Conservation (phyloP, 2,797 vertebrate genomes). For the Hyperoplus immaculatus region DNA sequence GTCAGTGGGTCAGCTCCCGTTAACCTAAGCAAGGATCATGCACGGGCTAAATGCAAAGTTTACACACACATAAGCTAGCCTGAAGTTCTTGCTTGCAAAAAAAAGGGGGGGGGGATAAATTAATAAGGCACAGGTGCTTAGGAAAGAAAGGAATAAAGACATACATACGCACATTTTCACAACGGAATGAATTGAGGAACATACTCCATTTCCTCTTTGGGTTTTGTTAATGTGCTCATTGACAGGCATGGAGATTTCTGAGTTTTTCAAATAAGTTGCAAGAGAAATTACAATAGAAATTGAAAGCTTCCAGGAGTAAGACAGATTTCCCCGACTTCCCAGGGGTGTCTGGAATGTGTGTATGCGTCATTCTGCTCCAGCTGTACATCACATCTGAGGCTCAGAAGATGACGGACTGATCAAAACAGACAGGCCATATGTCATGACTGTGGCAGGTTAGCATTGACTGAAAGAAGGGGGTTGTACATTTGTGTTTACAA, state of each 20-base stretch:
- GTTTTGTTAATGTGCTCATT: conserved; percentile 12
- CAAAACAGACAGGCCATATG: conserved; percentile 67
- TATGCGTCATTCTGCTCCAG: conserved; percentile 53
- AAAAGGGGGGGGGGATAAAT: conserved; percentile 12
- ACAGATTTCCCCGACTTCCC: conserved; percentile 52
- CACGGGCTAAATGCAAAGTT: neutral
- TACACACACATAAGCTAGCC: conserved; percentile 7
- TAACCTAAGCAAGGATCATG: conserved; percentile 15
- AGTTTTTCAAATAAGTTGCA: conserved; percentile 25
- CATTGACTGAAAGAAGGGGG: conserved; percentile 12
- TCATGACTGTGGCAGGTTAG: conserved; percentile 43
- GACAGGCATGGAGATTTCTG: conserved; percentile 29
- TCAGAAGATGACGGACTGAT: conserved; percentile 57
- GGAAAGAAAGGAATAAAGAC: conserved; percentile 14
- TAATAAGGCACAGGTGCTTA: neutral
- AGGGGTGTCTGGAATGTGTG: conserved; percentile 56
- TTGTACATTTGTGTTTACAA: conserved; percentile 12
- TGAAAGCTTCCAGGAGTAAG: conserved; percentile 45
- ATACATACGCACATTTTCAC: conserved; percentile 9
- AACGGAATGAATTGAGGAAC: conserved; percentile 6
- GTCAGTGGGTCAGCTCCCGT: conserved; percentile 5
- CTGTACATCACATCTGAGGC: conserved; percentile 61
- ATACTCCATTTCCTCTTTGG: conserved; percentile 14
- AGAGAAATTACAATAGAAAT: conserved; percentile 43
- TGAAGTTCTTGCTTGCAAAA: neutral